Evolutionary conservation across 53 echinoderm and acorn worm species (phyloP), one percentile per base, ranked within the genome.

Genomic region (Luidia sarsii): DNA sequence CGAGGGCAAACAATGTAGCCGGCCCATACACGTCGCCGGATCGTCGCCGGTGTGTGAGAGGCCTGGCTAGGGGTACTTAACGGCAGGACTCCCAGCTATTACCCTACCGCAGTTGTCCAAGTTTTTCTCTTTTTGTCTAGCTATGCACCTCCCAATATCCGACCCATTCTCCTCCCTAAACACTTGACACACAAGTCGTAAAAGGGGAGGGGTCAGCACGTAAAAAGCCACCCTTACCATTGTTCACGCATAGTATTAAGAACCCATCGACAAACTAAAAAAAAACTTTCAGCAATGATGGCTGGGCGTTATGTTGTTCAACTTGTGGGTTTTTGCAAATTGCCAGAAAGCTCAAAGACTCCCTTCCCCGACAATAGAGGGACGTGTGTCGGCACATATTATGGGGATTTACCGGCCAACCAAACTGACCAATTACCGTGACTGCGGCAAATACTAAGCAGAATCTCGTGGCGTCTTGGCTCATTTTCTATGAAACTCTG

Each of bases 251-350:
- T 14, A 36, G 6, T 63, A 34, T 3, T n/a, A 63, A 63, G 6
- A 57, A 63, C 30, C 63, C 34, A 35, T 35, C 33, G 19, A 63
- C 33, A 35, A 63, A 63, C 32, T 63, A 63, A 35, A 63, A 63
- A 33, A n/a, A 20, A 2, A 63, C 19, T 34, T 63, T n/a, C n/a
- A n/a, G n/a, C n/a, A n/a, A n/a, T 34, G 36, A 35, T 35, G 35
- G 33, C 31, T 19, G 7, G 63, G 2, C 35, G 63, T 13, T 30
- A 4, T 63, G 63, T 34, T 63, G 63, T 63, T 63, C 63, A 63
- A 63, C 63, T 36, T 61, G 61, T 61, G 63, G 63, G 63, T 34
- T n/a, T n/a, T n/a, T n/a, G n/a, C n/a, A n/a, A n/a, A n/a, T n/a
- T n/a, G n/a, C n/a, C n/a, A n/a, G n/a, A n/a, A n/a, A n/a, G n/a